These are phyloP conservation scores for Rhincodon typus DNA, from an alignment of 2,797 vertebrate genomes.

Conservation along the genomic window DNA sequence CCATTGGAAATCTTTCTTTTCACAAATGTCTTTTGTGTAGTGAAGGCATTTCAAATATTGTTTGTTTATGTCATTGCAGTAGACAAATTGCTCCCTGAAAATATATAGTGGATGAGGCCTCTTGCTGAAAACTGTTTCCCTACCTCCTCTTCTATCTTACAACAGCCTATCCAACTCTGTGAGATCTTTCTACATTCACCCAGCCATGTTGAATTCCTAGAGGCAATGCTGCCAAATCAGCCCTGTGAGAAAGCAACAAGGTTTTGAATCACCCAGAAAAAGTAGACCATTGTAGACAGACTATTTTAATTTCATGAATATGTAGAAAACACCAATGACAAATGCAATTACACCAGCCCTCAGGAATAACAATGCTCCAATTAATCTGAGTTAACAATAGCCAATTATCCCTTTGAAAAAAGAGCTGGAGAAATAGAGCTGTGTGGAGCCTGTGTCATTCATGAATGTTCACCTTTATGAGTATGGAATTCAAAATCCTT, in stretches of 20 bases:
- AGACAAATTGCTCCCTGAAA: not conserved
- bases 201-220: not conserved
- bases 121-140: not conserved
- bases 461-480: not conserved
- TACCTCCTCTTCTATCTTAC: not conserved
- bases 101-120: not conserved
- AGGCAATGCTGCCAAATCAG: not conserved
- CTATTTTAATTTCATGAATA: not conserved
- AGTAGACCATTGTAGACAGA: not conserved
- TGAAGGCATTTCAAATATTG: not conserved
- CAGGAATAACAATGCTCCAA: not conserved
- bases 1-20: not conserved
- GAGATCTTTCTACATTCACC: not conserved
- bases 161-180: not conserved
- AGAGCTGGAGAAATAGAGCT: not conserved
- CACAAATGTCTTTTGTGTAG: not conserved
- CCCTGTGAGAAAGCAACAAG: not conserved
- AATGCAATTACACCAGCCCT: not conserved
- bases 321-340: not conserved
- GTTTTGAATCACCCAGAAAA: not conserved
- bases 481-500: not conserved
- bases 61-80: not conserved
- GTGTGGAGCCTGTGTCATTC: no score
- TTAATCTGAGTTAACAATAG: not conserved
- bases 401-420: no score